Evolutionary conservation across 2,113 vertebrate genomes (phyloP), one percentile per base, ranked within the genome.

Genomic region (Zingel zingel): DNA sequence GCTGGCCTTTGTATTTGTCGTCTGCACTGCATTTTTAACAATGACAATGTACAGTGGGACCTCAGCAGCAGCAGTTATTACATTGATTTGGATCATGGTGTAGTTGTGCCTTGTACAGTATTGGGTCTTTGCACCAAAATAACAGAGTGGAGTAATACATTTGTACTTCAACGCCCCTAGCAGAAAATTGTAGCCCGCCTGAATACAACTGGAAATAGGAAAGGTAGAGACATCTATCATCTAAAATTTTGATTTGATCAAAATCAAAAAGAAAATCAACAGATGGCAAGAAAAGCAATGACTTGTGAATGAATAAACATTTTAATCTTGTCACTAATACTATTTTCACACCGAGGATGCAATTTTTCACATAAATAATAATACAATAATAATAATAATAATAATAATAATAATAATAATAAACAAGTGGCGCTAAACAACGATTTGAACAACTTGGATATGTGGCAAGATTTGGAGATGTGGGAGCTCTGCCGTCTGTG

Each of bases 21-120:
- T 70, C 83, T 76, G 74, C 54, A 2, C 82, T n/a, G 70, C 79
- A 51, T 86, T 80, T 53, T 79, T 62, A 85, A 25, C 85, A 64
- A 19, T 59, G 74, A 65, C 61, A 56, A n/a, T 36, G n/a, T 27
- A 59, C 59, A 62, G 62, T 77, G 54, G 45, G n/a, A 58, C 64
- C 66, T 76, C 56, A 67, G 68, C 72, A 62, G 66, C 54, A 45
- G 61, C 70, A 64, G 61, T 71, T 62, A 82, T 48, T 54, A 63
- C 80, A 77, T 47, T 81, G 74, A 87, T 80, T 85, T 68, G 23
- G 58, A 81, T 48, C 57, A 19, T 66, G 75, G 6, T 54, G 58
- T 72, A 70, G 59, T 27, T 53, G 58, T 30, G 51, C 66, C 67
- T 59, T 65, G 33, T 75, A 63, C 53, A 74, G 62, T 64, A 56